These are phyloP conservation scores for Hydriomena furcata DNA, from an alignment of 2,888 invertebrate species.

Conservation along the genomic window DNA sequence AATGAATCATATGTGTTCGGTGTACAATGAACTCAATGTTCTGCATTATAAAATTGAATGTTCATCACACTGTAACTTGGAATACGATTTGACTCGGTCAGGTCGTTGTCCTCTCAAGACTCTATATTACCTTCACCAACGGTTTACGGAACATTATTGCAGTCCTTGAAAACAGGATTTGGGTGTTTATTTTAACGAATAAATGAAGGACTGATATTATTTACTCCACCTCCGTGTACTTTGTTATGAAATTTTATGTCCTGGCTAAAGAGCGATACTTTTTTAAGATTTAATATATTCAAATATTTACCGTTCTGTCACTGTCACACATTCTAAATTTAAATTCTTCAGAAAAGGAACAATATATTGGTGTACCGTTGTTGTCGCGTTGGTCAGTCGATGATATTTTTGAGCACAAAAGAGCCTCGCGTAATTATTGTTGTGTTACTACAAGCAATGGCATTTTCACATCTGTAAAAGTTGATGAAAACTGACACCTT, in stretches of 20 bases:
- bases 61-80: slow-evolving; percentile 66
- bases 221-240: slow-evolving; percentile 3
- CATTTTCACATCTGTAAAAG: too few relatives aligned
- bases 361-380: slow-evolving; percentile 32
- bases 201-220: slow-evolving; percentile 30
- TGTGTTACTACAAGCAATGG: slow-evolving; percentile 12
- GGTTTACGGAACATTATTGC: slow-evolving; percentile 71
- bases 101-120: slow-evolving; percentile 76
- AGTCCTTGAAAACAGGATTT: slow-evolving; percentile 75
- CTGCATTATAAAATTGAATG: slow-evolving; percentile 72
- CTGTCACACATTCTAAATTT: slow-evolving; percentile 35
- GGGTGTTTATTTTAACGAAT: slow-evolving; percentile 38
- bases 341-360: slow-evolving; percentile 33
- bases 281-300: slow-evolving; percentile 25
- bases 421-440: slow-evolving; percentile 10
- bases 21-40: slow-evolving; percentile 64
- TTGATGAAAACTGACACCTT: slow-evolving; percentile 15
- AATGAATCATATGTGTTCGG: slow-evolving; percentile 59
- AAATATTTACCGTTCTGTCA: slow-evolving; percentile 30
- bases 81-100: slow-evolving; percentile 71
- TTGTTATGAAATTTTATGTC: not conserved
- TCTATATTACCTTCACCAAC: slow-evolving; percentile 76
- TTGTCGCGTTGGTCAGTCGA: slow-evolving; percentile 24
- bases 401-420: slow-evolving; percentile 26
- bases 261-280: not conserved